A percentile compares a stretch with the other conserved stretches of the same genome.
These are phyloP conservation scores for Caenorhabditis sulstoni DNA, from an alignment of 2,888 invertebrate species.

Conservation along the genomic window DNA sequence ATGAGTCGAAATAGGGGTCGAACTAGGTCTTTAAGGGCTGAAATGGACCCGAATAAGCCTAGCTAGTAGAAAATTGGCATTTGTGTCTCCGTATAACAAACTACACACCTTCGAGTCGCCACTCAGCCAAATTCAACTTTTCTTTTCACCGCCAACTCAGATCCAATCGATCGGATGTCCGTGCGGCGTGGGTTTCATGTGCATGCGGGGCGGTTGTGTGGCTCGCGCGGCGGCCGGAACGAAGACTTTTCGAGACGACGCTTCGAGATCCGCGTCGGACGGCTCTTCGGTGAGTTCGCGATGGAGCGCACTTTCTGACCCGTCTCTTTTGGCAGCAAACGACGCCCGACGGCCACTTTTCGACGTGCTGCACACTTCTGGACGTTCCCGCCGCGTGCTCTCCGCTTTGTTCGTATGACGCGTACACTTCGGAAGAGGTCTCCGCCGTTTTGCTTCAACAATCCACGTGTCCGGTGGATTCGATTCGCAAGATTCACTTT, in stretches of 20 bases:
- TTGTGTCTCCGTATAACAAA: too few relatives aligned
- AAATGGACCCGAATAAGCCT: too few relatives aligned
- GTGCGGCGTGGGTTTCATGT: constrained; percentile 60
- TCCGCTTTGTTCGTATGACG: constrained; percentile 51
- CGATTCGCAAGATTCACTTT: constrained; percentile 62
- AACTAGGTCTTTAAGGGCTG: too few relatives aligned
- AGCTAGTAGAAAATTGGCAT: too few relatives aligned
- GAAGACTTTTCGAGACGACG: constrained; percentile 61
- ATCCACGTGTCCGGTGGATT: constrained; percentile 56
- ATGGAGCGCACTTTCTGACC: too few relatives aligned
- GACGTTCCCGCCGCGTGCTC: constrained; percentile 55
- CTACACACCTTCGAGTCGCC: too few relatives aligned
- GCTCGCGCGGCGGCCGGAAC: constrained; percentile 61
- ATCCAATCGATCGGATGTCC: constrained; percentile 60
- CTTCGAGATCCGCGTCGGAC: not conserved
- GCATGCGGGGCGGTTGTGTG: constrained; percentile 63
- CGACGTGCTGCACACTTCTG: constrained; percentile 62
- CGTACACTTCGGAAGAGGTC: constrained; percentile 59
- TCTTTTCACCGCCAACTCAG: too few relatives aligned
- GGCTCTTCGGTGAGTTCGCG: not conserved
- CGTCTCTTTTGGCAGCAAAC: not conserved
- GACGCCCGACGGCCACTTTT: constrained; percentile 65
- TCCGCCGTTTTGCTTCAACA: constrained; percentile 38
- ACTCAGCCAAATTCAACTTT: too few relatives aligned
- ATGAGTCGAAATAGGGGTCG: too few relatives aligned